Percentiles rank a stretch among this genome's conserved stretches.
Evolutionary conservation across 2,797 vertebrate genomes (phyloP).

Genomic region (Gymnodraco acuticeps): DNA sequence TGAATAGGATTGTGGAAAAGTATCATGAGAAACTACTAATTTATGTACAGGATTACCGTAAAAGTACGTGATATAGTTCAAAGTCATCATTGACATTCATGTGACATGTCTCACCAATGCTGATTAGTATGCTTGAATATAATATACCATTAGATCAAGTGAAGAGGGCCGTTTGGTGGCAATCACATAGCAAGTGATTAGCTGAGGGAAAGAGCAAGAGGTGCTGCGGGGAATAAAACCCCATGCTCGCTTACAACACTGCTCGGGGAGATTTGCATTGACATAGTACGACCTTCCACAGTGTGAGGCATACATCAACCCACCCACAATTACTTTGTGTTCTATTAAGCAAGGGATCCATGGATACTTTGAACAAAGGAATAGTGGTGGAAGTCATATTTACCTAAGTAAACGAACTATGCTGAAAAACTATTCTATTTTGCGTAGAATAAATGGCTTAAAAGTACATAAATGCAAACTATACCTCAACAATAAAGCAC

Average conservation of each 20-base stretch:
- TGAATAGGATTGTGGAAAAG: neutral
- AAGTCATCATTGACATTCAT: constrained; percentile 3
- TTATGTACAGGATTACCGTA: constrained; percentile 2
- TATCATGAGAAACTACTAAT: constrained; percentile 3
- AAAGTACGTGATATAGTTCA: neutral
- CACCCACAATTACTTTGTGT: neutral
- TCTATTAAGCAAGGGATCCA: constrained; percentile 1
- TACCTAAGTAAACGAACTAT: neutral
- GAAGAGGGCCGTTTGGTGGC: constrained; percentile 11
- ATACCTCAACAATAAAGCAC: neutral
- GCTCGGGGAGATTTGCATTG: neutral
- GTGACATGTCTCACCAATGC: constrained; percentile 4
- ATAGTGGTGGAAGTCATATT: neutral
- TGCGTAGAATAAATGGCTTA: neutral
- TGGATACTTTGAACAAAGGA: neutral
- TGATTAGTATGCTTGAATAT: neutral
- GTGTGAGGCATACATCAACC: neutral
- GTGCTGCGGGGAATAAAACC: constrained; percentile 7
- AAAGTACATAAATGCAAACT: neutral
- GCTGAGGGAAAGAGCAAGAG: constrained; percentile 13
- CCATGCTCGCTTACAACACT: neutral
- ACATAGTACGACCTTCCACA: neutral
- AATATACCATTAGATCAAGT: neutral
- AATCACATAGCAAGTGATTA: constrained; percentile 25
- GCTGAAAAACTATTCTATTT: neutral